Base-by-base conservation (phyloP, 2,113 vertebrate species). In the Neolamprologus variostigma region DNA sequence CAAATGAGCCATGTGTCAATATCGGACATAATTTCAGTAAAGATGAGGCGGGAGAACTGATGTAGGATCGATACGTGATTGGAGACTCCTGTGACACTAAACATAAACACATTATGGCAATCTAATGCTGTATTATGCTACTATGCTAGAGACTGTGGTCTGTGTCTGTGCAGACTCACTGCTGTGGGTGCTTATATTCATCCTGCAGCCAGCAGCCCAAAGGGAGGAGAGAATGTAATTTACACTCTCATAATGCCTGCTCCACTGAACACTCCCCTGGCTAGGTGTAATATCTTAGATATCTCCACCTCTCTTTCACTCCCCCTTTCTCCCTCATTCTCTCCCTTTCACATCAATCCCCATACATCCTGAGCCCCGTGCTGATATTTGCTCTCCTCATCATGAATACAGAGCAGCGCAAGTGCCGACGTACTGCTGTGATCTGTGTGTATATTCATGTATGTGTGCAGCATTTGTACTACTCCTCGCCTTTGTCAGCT, bases 191-290 rank as follows among this genome's bases (percentile, higher is more conserved):
- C 95, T 94, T 93, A 91, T 90, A 93, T 95, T 93, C 93, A 92
- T 89, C 91, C 89, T 82, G 82, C 87, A 94, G 86, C 86, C 86
- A 9, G 82, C 89, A 87, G 89, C 90, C 94, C 80, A 82, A 87
- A 87, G 91, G 89, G 89, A 71, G 87, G 92, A 92, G 90, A 90
- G 89, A 89, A 94, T 94, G 92, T 90, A 94, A 95, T 95, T 95
- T 95, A 94, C 86, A 83, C 92, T 90, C 92, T 94, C 88, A 94
- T 95, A 92, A 95, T 90, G 94, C 92, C 88, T 87, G 86, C 93
- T 94, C 89, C 59, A 89, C 91, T 91, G 92, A 94, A 91, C 91
- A 91, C 93, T 90, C 91, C 89, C 90, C 88, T 57, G 40, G 89
- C 89, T 89, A 91, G 88, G 91, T 94, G 91, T 92, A 94, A 95